A percentile compares a stretch with the other conserved stretches of the same genome.
Evolutionary conservation across 1,140 invertebrate genomes (phyloP).

Genomic region (Zaprionus tsacasi): DNA sequence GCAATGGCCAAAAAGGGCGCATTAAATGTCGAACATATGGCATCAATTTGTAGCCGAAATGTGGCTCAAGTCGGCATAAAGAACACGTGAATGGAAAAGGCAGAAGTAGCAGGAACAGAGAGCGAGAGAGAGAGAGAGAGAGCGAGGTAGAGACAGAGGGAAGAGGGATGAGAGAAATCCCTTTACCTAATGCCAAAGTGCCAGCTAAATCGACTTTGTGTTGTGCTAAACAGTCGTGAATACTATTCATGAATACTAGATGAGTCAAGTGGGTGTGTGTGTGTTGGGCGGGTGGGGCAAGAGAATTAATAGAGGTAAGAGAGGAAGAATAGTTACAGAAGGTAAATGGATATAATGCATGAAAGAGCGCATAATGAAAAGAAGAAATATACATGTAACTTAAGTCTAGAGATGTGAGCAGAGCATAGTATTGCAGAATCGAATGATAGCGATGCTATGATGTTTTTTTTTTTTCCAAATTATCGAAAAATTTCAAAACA

Average conservation of each 20-base stretch:
- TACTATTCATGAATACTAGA: constrained; percentile 14
- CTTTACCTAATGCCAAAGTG: constrained; percentile 18
- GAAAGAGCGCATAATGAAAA: background rate
- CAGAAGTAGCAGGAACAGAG: too few relatives aligned
- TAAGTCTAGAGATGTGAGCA: too few relatives aligned
- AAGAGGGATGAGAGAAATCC: background rate
- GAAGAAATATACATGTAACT: background rate
- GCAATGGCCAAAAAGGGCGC: constrained; percentile 25
- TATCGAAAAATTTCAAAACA: too few relatives aligned
- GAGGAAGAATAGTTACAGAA: background rate
- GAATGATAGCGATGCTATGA: too few relatives aligned
- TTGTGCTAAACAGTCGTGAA: constrained; percentile 7
- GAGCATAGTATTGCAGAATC: too few relatives aligned
- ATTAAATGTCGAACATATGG: constrained; percentile 76
- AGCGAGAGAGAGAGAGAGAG: too few relatives aligned
- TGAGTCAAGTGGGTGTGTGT: background rate
- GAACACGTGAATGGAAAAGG: constrained; percentile 13
- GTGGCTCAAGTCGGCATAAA: constrained; percentile 31
- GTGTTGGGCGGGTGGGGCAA: background rate
- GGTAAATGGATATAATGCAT: background rate
- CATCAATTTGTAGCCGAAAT: constrained; percentile 73
- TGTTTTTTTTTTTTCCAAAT: too few relatives aligned
- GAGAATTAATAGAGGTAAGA: background rate
- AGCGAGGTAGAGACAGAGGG: background rate
- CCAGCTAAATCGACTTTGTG: constrained; percentile 14